A percentile compares a stretch with the other conserved stretches of the same genome.
phyloP scores from a whole-genome alignment of 2,797 vertebrate genomes.

The Parauchenoglanis ngamensis region DNA sequence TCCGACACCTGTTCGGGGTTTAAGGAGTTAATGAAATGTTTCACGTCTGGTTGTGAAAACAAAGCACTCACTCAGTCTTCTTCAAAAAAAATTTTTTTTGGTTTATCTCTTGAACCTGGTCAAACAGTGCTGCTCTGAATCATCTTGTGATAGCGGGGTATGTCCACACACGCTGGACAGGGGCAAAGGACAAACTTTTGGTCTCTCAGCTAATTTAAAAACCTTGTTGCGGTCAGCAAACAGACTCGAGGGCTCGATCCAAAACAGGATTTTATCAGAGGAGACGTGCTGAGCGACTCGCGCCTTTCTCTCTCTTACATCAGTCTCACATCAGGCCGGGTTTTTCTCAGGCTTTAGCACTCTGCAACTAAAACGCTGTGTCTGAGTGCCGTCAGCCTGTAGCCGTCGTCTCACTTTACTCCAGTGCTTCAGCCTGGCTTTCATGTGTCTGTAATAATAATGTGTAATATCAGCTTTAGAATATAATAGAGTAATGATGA shows the following conservation, averaged over 20 bases:
- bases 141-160: slow-evolving; percentile 37
- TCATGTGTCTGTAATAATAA: background rate
- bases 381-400: slow-evolving; percentile 3
- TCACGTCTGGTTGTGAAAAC: background rate
- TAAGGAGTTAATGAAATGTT: background rate
- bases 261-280: slow-evolving; percentile 36
- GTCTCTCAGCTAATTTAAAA: slow-evolving; percentile 3
- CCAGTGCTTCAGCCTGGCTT: background rate
- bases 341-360: slow-evolving; percentile 13
- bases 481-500: background rate
- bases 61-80: background rate
- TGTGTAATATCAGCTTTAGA: slow-evolving; percentile 13
- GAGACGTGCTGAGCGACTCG: slow-evolving; percentile 18
- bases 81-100: background rate
- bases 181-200: slow-evolving; percentile 55
- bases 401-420: slow-evolving; percentile 11
- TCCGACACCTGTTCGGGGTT: background rate
- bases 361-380: background rate
- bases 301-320: slow-evolving; percentile 17
- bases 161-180: slow-evolving; percentile 40
- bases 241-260: slow-evolving; percentile 7
- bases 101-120: slow-evolving; percentile 44
- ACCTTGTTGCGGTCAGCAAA: slow-evolving; percentile 33
- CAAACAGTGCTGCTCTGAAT: slow-evolving; percentile 37
- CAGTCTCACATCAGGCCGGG: background rate